Base-by-base conservation (phyloP, 2,113 vertebrate species). In the Chlorocebus sabaeus region DNA sequence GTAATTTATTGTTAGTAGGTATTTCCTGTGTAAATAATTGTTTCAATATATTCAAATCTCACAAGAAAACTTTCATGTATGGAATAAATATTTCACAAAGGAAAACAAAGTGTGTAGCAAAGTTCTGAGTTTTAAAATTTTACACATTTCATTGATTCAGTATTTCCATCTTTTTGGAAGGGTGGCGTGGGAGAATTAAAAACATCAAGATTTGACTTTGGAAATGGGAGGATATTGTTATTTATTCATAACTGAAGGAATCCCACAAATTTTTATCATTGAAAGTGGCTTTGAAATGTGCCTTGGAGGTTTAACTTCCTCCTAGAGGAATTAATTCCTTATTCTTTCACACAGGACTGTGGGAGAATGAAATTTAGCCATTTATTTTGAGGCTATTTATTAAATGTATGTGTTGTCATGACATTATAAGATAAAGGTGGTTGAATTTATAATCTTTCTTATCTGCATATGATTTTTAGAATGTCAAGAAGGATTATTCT, bases 371-470 rank as follows among this genome's bases (percentile, higher is more conserved):
- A 96, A 97, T 97, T 90, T 94, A 97, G 86, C 95, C 72, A 98
- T 96, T 98, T 97, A 98, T 97, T 99, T 98, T 95, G 97, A 83
- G 70, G 95, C 98, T 96, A 98, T 98, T 98, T 98, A 97, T 97
- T 95, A 97, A 98, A 95, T 98, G 89, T 93, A 91, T 94, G 92
- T 94, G 90, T 96, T 97, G 97, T 83, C 64, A 72, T 35, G 95
- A 97, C 89, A 94, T 97, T 98, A 97, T 59, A 55, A 61, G 6
- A 55, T 76, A 25, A 30, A 40, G 0, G 40, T 70, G 61, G 23
- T 18, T 50, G 30, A 83, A 88, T 94, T 17, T 78, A 43, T 55
- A 52, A 13, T 27, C 75, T 88, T 78, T 61, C 13, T 91, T 55
- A 40, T 45, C 43, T 92, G 23, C 59, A 64, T 81, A 64, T 22